A percentile compares a stretch with the other conserved stretches of the same genome.
Conservation (phyloP, 2,888 invertebrate species). For the Orthonychiurus folsomi region DNA sequence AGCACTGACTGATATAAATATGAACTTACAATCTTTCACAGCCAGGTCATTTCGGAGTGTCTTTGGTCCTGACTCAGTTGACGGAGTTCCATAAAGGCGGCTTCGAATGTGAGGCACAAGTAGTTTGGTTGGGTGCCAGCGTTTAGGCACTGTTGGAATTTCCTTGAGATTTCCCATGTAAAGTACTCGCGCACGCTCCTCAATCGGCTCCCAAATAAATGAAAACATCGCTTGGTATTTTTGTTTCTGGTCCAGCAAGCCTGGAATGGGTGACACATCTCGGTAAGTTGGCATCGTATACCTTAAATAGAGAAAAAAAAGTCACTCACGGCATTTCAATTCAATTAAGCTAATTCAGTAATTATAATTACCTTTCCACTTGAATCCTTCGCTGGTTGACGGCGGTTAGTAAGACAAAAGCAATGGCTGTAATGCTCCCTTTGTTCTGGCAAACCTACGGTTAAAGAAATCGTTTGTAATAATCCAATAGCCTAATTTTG, state of each 20-base stretch:
- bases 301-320: not conserved
- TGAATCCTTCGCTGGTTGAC: conserved; percentile 28
- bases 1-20: too few species aligned
- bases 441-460: conserved; percentile 51
- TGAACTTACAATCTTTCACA: conserved; percentile 37
- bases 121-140: conserved; percentile 36
- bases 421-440: conserved; percentile 51
- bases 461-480: too few species aligned
- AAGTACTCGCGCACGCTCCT: conserved; percentile 31
- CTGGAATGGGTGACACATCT: conserved; percentile 2
- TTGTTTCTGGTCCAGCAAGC: conserved; percentile 11
- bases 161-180: conserved; percentile 30
- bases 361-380: conserved; percentile 9
- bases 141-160: conserved; percentile 22
- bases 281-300: not conserved
- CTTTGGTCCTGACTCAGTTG: conserved; percentile 11
- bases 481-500: too few species aligned
- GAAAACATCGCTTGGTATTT: conserved; percentile 33
- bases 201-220: conserved; percentile 29
- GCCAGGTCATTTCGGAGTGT: conserved; percentile 28
- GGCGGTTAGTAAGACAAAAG: conserved; percentile 51
- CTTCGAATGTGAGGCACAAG: conserved; percentile 23
- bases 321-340: too few species aligned
- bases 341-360: conserved; percentile 6
- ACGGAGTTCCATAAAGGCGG: not conserved